Base-by-base conservation (phyloP, 2,888 invertebrate genomes). In the Romanomermis culicivorax region DNA sequence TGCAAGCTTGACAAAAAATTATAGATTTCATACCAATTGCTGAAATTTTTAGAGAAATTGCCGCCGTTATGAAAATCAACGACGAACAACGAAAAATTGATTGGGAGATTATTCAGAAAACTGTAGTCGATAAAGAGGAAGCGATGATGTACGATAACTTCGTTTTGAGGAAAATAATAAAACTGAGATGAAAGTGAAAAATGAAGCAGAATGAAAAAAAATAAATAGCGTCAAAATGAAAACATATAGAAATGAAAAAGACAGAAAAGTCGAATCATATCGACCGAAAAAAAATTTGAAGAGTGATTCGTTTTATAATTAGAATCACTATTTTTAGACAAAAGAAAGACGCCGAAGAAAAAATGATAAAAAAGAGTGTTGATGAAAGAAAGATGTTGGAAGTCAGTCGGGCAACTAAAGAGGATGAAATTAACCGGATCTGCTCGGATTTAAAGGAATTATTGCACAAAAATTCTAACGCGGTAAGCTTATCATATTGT, bases 361-460 rank as follows among this genome's bases (percentile, higher is more conserved):
- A 25, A 2, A 23, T 43, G 3, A 36, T 52, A n/a, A 4, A 26
- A 11, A 20, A 4, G 3, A n/a, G 42, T 3, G 52, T 52, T 4
- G 52, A 52, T 7, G 20, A 30, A 17, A 36, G 52, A 42, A 52
- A 52, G 26, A 4, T 4, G 3, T 27, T 52, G 43, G 42, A 52
- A 52, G 43, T 24, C 3, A 43, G 7, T 26, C n/a, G 27, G 26
- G 4, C 42, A 2, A 2, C 24, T 3, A 20, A 26, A 42, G 26
- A 36, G 26, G 52, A 52, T 3, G 42, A 52, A 3, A 42, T 52
- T 11, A 23, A 42, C 3, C 42, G 43, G 23, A 7, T 43, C n/a
- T 52, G 27, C 23, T 7, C 23, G 43, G 52, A 52, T 25, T 25
- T 52, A 29, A 52, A 24, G n/a, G 52, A 52, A 49, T 27, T 11